Conservation (phyloP, 2,113 vertebrate genomes). For the Caranx ignobilis region DNA sequence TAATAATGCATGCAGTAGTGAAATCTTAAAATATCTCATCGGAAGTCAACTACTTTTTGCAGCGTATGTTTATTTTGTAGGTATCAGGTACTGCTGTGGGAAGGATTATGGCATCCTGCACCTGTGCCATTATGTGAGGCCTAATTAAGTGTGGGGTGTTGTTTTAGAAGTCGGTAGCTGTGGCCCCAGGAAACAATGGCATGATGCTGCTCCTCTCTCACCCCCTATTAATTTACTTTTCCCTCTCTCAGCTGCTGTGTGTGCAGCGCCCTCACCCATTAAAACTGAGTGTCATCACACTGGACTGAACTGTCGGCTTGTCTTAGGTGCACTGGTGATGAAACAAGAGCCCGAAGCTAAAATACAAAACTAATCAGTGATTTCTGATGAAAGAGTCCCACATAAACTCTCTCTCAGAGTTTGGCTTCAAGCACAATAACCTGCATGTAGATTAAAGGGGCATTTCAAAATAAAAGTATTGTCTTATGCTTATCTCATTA, state of each 20-base stretch:
- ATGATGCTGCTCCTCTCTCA: conserved; percentile 25
- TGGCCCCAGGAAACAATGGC: conserved; percentile 39
- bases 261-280: background rate
- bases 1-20: background rate
- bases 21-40: background rate
- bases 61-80: background rate
- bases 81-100: background rate
- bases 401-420: background rate
- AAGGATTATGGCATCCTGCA: conserved; percentile 17
- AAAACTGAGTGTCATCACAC: conserved; percentile 3
- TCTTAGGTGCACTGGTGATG: background rate
- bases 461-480: background rate
- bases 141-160: conserved; percentile 48
- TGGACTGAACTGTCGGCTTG: background rate
- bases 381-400: conserved; percentile 13
- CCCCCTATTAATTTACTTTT: conserved; percentile 14
- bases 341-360: conserved; percentile 9
- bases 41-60: background rate
- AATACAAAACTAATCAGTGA: conserved; percentile 7
- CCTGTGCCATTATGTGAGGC: conserved; percentile 21
- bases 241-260: conserved; percentile 10
- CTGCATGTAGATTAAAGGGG: background rate
- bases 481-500: background rate
- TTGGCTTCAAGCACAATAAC: background rate
- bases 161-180: conserved; percentile 27